Conservation (phyloP, 1,140 invertebrate species). For the Lepidotrigona ventralis region DNA sequence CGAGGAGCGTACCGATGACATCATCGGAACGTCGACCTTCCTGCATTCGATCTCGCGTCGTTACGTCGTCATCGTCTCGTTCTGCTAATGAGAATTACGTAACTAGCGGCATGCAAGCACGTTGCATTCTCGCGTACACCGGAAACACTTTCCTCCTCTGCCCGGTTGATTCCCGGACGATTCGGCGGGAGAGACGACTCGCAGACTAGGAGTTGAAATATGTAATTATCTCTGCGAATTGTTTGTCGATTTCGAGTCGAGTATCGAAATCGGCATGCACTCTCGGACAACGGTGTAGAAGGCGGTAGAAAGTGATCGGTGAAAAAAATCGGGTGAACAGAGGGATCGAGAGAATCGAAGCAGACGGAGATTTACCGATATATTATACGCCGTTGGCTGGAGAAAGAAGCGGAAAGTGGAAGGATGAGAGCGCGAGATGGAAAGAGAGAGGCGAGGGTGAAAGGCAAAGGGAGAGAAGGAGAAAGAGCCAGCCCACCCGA, state of each 20-base stretch:
- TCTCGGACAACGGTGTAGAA: no score
- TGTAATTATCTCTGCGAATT: no score
- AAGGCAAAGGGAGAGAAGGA: constrained; percentile 28
- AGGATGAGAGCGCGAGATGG: neutral
- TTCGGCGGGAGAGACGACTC: neutral
- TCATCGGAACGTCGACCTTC: constrained; percentile 52
- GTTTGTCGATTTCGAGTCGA: no score
- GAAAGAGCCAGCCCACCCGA: constrained; percentile 52
- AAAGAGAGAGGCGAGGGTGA: neutral
- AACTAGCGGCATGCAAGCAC: constrained; percentile 14
- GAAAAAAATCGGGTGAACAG: neutral
- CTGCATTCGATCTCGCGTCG: neutral
- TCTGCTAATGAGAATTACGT: constrained; percentile 51
- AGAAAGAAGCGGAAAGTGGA: constrained; percentile 3
- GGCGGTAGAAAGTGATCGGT: no score
- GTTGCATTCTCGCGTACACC: constrained; percentile 9
- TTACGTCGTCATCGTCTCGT: neutral
- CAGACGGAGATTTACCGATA: neutral
- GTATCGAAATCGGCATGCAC: no score
- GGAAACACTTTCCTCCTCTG: neutral
- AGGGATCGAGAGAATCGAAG: neutral
- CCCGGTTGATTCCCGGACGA: neutral
- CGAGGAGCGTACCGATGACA: constrained; percentile 13
- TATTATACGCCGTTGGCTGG: neutral
- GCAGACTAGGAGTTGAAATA: no score